Base-by-base conservation (phyloP, 2,888 invertebrate genomes). In the Galeopsomyia nigrocyanea region DNA sequence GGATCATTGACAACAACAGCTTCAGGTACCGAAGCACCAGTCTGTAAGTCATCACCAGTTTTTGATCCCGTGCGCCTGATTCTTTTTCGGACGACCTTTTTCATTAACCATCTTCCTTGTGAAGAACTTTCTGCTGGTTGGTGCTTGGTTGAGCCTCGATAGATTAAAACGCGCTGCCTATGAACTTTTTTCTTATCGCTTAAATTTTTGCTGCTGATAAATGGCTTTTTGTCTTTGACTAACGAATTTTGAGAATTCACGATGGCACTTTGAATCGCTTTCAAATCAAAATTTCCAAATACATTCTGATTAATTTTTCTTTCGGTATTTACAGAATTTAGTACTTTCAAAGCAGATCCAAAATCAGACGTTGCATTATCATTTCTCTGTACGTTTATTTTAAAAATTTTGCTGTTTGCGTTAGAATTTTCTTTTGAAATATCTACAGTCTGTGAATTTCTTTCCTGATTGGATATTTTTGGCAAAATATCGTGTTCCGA, bases 41-140 rank as follows among this genome's bases (percentile, higher is more conserved):
- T 55, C 13, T 73, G 49, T 57, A 57, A 57, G 10, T 71, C 73
- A 13, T 66, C 62, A 5, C 46, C 21, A 13, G 56, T 46, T 26
- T 68, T 73, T 53, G 26, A n/a, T 50, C n/a, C 67, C 14, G 50
- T 46, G 61, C 55, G 71, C 64, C 39, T 66, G 26, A 76, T 56
- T 69, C 73, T 68, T 53, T 55, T 73, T 2, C 75, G 75, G 22
- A 75, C 65, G 49, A 73, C 65, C 71, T 73, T 75, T 66, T 73
- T 75, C 75, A 68, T 73, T 39, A 66, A 17, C 75, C 71, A 66
- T 50, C 56, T 71, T 60, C 58, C 63, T 66, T 68, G 73, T 47
- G 75, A 49, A 67, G 58, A 39, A 50, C 31, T 68, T 3, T 55
- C 67, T 26, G 46, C 63, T 65, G 70, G 57, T 17, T 71, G 65